Evolutionary conservation across 2,113 vertebrate species (phyloP).

Genomic region (Zosterops japonicus): DNA sequence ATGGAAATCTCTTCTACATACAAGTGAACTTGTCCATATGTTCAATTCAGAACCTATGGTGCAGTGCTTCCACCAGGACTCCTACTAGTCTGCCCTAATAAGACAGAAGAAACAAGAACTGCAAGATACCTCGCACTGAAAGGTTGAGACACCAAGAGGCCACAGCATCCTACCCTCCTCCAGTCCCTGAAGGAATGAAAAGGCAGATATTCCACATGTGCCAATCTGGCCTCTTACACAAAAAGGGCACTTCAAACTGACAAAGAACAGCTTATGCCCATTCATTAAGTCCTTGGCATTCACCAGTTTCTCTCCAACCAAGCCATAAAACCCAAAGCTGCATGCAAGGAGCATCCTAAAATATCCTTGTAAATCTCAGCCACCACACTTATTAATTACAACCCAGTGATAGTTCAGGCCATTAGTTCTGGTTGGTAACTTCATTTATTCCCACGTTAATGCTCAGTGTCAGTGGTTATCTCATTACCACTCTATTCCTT

Average conservation of each 20-base stretch:
- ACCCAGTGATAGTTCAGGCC: slow-evolving; percentile 53
- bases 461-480: slow-evolving; percentile 70
- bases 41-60: not conserved
- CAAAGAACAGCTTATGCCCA: slow-evolving; percentile 3
- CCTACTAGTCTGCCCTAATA: not conserved
- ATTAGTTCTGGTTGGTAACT: slow-evolving; percentile 77
- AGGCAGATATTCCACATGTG: not conserved
- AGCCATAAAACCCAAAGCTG: slow-evolving; percentile 63
- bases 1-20: not conserved
- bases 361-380: slow-evolving; percentile 73
- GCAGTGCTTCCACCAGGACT: not conserved
- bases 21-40: not conserved
- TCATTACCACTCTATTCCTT: slow-evolving; percentile 73
- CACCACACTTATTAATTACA: slow-evolving; percentile 74
- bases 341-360: slow-evolving; percentile 65
- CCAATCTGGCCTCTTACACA: not conserved
- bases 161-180: not conserved
- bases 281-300: slow-evolving; percentile 39
- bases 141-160: not conserved
- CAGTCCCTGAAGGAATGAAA: not conserved
- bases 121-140: not conserved
- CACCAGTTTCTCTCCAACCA: slow-evolving; percentile 61
- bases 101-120: not conserved
- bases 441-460: slow-evolving; percentile 76
- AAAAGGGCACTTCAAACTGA: not conserved